A percentile compares a stretch with the other conserved stretches of the same genome.
Evolutionary conservation across 1,140 invertebrate species (phyloP).

Genomic region (Ooceraea biroi): DNA sequence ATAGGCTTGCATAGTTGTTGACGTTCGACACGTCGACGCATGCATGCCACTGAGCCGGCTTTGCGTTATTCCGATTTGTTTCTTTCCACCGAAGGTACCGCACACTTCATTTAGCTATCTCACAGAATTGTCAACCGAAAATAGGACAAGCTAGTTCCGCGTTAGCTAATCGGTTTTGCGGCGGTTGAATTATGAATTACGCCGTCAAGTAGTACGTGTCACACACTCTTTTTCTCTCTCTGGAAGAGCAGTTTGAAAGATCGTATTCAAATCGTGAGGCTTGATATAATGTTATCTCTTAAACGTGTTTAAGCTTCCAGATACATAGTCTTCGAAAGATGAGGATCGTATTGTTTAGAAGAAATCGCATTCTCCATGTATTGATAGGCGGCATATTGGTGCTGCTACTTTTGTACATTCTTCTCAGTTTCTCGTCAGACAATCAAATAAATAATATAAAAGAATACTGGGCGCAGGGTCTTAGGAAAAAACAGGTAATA

Average conservation of each 20-base stretch:
- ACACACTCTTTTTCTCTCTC: no score
- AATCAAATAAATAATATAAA: slow-evolving; percentile 76
- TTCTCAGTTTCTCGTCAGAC: slow-evolving; percentile 75
- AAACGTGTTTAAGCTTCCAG: slow-evolving; percentile 22
- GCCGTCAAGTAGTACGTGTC: neutral
- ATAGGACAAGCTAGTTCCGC: slow-evolving; percentile 1
- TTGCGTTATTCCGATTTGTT: slow-evolving; percentile 2
- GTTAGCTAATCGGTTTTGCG: neutral
- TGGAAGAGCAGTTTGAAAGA: neutral
- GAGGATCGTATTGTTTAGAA: slow-evolving; percentile 83
- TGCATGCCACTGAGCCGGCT: slow-evolving; percentile 15
- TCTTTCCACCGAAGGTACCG: slow-evolving; percentile 24
- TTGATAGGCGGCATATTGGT: slow-evolving; percentile 69
- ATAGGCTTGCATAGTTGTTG: slow-evolving; percentile 32
- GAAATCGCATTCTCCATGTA: slow-evolving; percentile 81
- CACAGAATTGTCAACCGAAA: slow-evolving; percentile 3
- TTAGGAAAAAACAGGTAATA: slow-evolving; percentile 74
- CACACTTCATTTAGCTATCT: slow-evolving; percentile 46
- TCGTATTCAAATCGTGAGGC: neutral
- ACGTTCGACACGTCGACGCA: slow-evolving; percentile 19
- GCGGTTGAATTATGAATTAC: neutral
- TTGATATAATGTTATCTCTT: slow-evolving; percentile 14
- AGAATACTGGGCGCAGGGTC: slow-evolving; percentile 78
- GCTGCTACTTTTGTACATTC: slow-evolving; percentile 79
- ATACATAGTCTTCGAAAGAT: slow-evolving; percentile 74